Conservation (phyloP, 1,140 invertebrate genomes). For the Drosophila sulfurigaster region DNA sequence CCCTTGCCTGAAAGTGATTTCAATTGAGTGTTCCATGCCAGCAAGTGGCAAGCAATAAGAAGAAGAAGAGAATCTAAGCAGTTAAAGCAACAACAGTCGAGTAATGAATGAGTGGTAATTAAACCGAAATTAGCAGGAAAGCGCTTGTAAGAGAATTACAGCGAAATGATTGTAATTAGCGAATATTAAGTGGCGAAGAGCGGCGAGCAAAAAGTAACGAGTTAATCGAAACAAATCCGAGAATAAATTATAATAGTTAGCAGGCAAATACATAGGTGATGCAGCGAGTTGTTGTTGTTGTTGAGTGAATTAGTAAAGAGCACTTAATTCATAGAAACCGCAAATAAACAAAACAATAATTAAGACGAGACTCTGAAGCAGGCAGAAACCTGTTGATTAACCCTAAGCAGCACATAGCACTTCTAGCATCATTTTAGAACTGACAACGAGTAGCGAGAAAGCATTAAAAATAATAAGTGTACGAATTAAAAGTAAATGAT, state of each 20-base stretch:
- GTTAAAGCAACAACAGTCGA: not conserved
- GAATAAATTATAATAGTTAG: too few species aligned
- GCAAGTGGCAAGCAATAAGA: not conserved
- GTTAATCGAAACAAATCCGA: not conserved
- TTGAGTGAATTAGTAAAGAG: not conserved
- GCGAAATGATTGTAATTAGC: not conserved
- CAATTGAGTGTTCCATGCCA: not conserved
- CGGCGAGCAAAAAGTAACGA: slow-evolving; percentile 1
- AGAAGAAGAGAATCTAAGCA: not conserved
- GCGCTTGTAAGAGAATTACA: slow-evolving; percentile 6
- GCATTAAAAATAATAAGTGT: too few species aligned
- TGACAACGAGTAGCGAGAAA: too few species aligned
- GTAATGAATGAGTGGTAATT: slow-evolving; percentile 18
- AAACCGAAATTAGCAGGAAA: slow-evolving; percentile 6
- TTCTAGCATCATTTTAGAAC: too few species aligned
- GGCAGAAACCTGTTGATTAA: too few species aligned
- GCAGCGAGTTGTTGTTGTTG: not conserved
- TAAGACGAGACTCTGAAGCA: too few species aligned
- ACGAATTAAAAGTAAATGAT: too few species aligned
- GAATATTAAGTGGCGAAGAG: not conserved
- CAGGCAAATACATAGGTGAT: not conserved
- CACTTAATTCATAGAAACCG: too few species aligned
- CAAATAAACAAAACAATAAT: too few species aligned
- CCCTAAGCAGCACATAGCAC: too few species aligned
- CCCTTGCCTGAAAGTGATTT: not conserved